These are phyloP conservation scores for Drosophila aldrichi DNA, from an alignment of 2,888 invertebrate species.

Conservation along the genomic window DNA sequence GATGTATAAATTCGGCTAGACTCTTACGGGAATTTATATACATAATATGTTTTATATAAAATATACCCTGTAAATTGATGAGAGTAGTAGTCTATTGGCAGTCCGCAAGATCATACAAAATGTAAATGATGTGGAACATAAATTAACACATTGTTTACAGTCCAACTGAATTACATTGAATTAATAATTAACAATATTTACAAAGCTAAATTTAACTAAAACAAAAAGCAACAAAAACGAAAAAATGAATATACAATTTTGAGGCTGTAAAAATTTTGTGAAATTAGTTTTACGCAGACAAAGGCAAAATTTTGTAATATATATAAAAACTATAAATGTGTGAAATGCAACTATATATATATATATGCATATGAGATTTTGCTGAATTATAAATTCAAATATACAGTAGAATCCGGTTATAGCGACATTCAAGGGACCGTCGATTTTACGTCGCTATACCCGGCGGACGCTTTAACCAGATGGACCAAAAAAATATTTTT, in stretches of 20 bases:
- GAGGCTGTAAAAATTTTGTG: constrained; percentile 31
- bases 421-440: too few relatives aligned
- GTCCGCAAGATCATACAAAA: background rate
- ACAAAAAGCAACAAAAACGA: constrained; percentile 12
- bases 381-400: constrained; percentile 12
- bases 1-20: background rate
- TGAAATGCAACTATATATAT: constrained; percentile 20
- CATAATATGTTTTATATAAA: background rate
- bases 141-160: constrained; percentile 35
- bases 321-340: constrained; percentile 21
- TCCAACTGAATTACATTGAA: constrained; percentile 20
- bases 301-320: constrained; percentile 33
- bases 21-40: too few relatives aligned
- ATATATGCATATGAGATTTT: constrained; percentile 13
- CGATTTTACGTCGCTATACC: too few relatives aligned
- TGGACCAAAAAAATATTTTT: too few relatives aligned
- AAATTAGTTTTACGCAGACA: constrained; percentile 37
- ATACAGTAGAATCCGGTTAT: too few relatives aligned
- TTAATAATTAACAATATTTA: constrained; percentile 27
- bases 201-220: constrained; percentile 17
- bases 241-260: constrained; percentile 16
- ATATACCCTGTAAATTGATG: background rate
- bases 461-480: too few relatives aligned
- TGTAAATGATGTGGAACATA: constrained; percentile 36
- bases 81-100: background rate